Conservation (phyloP, 2,113 vertebrate species). For the Lanius collurio region DNA sequence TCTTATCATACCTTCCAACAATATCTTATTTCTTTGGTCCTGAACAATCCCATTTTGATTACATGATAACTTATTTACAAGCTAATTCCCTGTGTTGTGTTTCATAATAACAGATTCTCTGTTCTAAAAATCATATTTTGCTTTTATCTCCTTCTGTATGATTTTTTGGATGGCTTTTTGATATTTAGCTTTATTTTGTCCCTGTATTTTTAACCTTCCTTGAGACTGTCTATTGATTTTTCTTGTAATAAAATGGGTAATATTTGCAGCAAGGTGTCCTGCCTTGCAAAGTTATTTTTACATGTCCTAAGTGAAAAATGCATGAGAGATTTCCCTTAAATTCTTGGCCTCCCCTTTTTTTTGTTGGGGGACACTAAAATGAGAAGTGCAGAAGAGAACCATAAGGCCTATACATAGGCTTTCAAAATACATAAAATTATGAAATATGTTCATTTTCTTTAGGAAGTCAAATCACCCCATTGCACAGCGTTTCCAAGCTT, state of each 20-base stretch:
- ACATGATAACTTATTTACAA: not conserved
- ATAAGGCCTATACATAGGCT: too few relatives aligned
- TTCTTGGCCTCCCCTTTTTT: too few relatives aligned
- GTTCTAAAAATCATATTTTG: not conserved
- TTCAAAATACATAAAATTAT: too few relatives aligned
- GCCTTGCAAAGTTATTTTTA: too few relatives aligned
- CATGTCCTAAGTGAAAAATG: too few relatives aligned
- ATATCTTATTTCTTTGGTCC: not conserved
- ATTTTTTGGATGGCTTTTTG: not conserved
- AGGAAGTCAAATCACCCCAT: too few relatives aligned
- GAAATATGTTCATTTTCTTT: too few relatives aligned
- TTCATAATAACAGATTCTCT: not conserved
- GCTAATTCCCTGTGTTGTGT: not conserved
- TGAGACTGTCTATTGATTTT: not conserved
- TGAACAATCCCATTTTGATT: not conserved
- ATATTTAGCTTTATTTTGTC: not conserved
- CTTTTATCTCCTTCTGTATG: not conserved
- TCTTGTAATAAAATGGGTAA: not conserved
- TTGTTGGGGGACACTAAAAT: too few relatives aligned
- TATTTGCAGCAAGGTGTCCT: too few relatives aligned
- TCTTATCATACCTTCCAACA: not conserved
- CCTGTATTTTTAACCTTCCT: not conserved
- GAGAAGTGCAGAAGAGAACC: too few relatives aligned
- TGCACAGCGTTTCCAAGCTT: too few relatives aligned
- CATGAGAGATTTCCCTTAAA: too few relatives aligned